Evolutionary conservation across 2,888 invertebrate species (phyloP).

Genomic region (Trachelus tabidus): DNA sequence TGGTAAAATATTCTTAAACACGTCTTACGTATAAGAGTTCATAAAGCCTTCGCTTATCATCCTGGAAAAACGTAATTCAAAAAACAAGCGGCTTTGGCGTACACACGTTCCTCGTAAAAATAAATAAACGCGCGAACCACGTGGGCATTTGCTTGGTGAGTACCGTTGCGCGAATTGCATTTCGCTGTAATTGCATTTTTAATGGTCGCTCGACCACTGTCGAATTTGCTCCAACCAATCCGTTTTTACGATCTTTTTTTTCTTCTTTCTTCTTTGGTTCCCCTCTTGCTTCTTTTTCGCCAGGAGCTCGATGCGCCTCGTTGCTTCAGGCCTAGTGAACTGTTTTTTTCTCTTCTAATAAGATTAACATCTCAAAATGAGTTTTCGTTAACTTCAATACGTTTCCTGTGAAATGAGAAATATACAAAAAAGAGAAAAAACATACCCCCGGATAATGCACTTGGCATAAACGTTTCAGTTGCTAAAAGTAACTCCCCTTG

Average conservation of each 20-base stretch:
- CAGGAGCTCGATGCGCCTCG: conserved; percentile 8
- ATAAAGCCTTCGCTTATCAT: background rate
- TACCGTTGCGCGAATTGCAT: conserved; percentile 47
- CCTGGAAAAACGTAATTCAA: background rate
- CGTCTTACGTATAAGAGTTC: background rate
- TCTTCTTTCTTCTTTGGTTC: conserved; percentile 7
- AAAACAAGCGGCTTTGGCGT: background rate
- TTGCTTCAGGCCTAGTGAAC: background rate
- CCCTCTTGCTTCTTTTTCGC: conserved; percentile 10
- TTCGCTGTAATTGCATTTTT: conserved; percentile 58
- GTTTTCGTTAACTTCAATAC: background rate
- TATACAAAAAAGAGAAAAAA: background rate
- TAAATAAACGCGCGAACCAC: conserved; percentile 18
- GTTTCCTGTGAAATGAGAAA: background rate
- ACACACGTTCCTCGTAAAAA: conserved; percentile 30
- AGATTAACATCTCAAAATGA: background rate
- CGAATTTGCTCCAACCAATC: conserved; percentile 50
- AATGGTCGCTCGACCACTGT: conserved; percentile 49
- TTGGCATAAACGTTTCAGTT: background rate
- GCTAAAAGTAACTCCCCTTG: background rate
- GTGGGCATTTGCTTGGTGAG: conserved; percentile 14
- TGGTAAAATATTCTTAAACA: background rate
- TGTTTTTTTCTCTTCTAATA: background rate
- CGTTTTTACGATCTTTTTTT: conserved; percentile 48
- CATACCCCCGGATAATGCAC: background rate